Evolutionary conservation across 2,888 invertebrate genomes (phyloP).

Genomic region (Agonopterix heracliana): DNA sequence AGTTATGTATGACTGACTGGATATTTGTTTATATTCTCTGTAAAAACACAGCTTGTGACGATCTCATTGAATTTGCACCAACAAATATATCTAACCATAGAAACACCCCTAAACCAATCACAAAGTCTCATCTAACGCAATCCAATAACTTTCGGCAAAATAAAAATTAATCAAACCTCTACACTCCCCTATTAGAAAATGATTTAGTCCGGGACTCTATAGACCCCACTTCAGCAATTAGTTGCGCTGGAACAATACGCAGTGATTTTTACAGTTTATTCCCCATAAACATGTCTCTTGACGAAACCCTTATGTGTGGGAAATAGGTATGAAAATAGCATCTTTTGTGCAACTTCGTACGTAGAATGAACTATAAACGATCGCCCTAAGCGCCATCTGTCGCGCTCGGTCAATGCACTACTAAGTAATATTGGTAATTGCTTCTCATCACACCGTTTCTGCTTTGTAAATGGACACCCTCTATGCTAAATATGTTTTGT

Average conservation of each 20-base stretch:
- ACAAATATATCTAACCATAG: background rate
- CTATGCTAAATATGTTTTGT: too few relatives aligned
- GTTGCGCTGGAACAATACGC: constrained; percentile 72
- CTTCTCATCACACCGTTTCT: constrained; percentile 32
- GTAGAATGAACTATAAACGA: constrained; percentile 36
- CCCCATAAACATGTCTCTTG: too few relatives aligned
- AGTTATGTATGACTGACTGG: too few relatives aligned
- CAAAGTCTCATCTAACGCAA: background rate
- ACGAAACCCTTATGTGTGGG: too few relatives aligned
- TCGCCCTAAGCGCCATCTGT: constrained; percentile 66
- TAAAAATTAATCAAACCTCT: constrained; percentile 15
- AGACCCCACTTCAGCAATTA: constrained; percentile 72
- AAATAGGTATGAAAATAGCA: too few relatives aligned
- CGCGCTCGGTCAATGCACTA: constrained; percentile 41
- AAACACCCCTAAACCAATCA: too few relatives aligned
- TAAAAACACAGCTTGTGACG: too few relatives aligned
- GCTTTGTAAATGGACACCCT: background rate
- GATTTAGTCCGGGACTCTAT: constrained; percentile 62
- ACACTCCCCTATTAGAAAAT: constrained; percentile 59
- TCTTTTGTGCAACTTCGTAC: too few relatives aligned
- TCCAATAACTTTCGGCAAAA: constrained; percentile 13
- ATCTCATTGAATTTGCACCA: background rate
- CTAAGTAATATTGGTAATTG: constrained; percentile 68
- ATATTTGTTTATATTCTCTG: too few relatives aligned
- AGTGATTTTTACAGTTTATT: constrained; percentile 58